Evolutionary conservation across 2,113 vertebrate genomes (phyloP).

Genomic region (Oncorhynchus masou): DNA sequence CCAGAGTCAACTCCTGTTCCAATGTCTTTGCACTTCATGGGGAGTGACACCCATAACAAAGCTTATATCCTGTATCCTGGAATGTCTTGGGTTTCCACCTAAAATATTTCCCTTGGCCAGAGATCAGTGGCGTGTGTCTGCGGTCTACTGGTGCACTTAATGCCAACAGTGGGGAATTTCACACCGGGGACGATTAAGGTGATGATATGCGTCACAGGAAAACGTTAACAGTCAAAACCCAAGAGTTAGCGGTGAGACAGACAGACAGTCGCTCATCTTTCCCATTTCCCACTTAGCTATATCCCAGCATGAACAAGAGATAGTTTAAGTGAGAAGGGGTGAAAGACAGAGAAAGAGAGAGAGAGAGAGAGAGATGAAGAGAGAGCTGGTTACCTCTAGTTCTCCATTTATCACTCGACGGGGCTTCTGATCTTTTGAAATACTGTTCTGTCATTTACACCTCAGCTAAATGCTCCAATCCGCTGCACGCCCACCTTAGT

Average conservation of each 20-base stretch:
- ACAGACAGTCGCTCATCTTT: too few relatives aligned
- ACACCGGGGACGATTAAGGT: not conserved
- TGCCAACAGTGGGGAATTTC: slow-evolving; percentile 4
- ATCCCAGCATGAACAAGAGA: not conserved
- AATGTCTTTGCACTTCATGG: slow-evolving; percentile 8
- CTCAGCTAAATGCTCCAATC: slow-evolving; percentile 26
- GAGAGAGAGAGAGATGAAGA: slow-evolving; percentile 33
- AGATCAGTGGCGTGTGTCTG: slow-evolving; percentile 33
- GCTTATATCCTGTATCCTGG: slow-evolving; percentile 10
- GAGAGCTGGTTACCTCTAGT: slow-evolving; percentile 33
- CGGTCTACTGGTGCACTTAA: not conserved
- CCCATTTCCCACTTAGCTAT: too few relatives aligned
- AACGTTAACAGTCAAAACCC: not conserved
- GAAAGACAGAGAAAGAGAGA: not conserved
- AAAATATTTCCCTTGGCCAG: slow-evolving; percentile 39
- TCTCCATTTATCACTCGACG: slow-evolving; percentile 50
- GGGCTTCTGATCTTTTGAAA: slow-evolving; percentile 45
- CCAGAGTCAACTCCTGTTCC: not conserved
- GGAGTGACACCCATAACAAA: slow-evolving; percentile 26
- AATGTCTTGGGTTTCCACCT: slow-evolving; percentile 12
- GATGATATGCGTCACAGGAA: not conserved
- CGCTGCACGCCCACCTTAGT: slow-evolving; percentile 13
- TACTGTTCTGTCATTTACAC: slow-evolving; percentile 47
- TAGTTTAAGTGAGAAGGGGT: not conserved
- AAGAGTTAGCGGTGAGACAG: not conserved